phyloP scores from a whole-genome alignment of 2,113 vertebrate genomes.

The Centrocercus urophasianus region DNA sequence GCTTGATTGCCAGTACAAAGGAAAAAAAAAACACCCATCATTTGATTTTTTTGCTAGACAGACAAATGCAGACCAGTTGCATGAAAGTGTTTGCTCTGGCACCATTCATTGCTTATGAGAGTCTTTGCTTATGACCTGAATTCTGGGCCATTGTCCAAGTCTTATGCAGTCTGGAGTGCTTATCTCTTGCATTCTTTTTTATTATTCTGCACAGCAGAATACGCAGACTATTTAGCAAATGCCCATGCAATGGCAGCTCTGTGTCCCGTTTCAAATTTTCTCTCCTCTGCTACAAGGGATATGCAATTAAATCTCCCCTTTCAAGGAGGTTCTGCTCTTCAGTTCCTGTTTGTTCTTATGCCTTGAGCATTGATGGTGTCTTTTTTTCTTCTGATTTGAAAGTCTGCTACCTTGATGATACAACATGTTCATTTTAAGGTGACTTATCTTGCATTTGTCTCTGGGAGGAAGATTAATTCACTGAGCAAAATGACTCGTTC shows the following conservation, averaged over 20 bases:
- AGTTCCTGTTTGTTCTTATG: not conserved
- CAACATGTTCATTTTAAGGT: not conserved
- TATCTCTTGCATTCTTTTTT: slow-evolving; percentile 19
- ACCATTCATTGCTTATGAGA: slow-evolving; percentile 21
- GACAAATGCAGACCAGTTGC: not conserved
- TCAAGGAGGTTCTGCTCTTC: not conserved
- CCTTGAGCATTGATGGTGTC: not conserved
- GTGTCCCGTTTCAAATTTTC: not conserved
- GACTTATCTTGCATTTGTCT: not conserved
- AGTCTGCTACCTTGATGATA: not conserved
- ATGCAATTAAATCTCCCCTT: not conserved
- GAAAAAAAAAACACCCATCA: not conserved
- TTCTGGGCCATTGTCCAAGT: slow-evolving; percentile 62
- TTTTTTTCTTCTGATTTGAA: not conserved
- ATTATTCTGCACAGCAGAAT: slow-evolving; percentile 38
- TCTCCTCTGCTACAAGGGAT: not conserved
- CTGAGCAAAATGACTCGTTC: not conserved
- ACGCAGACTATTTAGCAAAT: slow-evolving; percentile 40
- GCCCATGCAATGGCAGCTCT: not conserved
- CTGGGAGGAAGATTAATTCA: not conserved
- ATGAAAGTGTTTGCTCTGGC: slow-evolving; percentile 64
- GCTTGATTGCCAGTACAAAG: not conserved
- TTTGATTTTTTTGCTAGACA: slow-evolving; percentile 40
- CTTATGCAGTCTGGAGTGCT: not conserved
- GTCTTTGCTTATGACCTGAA: slow-evolving; percentile 49